Evolutionary conservation across 2,888 invertebrate species (phyloP).

Genomic region (Eilema depressum): DNA sequence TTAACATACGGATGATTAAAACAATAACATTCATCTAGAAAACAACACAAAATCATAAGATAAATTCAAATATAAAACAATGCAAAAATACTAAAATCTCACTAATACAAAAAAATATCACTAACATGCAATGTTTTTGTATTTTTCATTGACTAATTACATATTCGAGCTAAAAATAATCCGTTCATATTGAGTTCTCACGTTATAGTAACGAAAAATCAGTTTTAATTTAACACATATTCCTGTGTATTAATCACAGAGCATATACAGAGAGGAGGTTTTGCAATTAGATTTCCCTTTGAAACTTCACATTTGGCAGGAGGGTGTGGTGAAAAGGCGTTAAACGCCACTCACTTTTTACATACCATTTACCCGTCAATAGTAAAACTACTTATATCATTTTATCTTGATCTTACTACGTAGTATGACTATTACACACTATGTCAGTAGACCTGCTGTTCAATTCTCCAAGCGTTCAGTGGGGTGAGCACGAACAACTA

Average conservation of each 20-base stretch:
- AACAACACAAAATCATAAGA: slow-evolving; percentile 18
- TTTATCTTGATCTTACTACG: too few species aligned
- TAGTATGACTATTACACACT: too few species aligned
- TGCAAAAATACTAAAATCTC: slow-evolving; percentile 31
- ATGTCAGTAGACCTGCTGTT: too few species aligned
- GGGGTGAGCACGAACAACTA: too few species aligned
- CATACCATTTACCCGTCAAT: too few species aligned
- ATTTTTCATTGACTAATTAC: slow-evolving; percentile 50
- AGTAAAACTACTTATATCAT: too few species aligned
- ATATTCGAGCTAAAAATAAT: slow-evolving; percentile 34
- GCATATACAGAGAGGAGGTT: background rate
- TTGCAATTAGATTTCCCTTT: too few species aligned
- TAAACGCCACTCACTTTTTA: too few species aligned
- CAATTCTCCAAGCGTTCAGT: too few species aligned
- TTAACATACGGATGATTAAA: background rate
- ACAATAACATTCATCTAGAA: background rate
- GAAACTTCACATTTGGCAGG: too few species aligned
- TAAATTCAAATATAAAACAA: slow-evolving; percentile 20
- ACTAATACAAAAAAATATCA: slow-evolving; percentile 30
- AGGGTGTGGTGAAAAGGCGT: too few species aligned
- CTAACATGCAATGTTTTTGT: slow-evolving; percentile 54
- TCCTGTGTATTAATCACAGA: background rate
- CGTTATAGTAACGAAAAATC: background rate
- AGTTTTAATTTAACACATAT: background rate
- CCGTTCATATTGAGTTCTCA: background rate